A percentile compares a stretch with the other conserved stretches of the same genome.
Conservation (phyloP, 2,113 vertebrate genomes). For the Phasianus colchicus region DNA sequence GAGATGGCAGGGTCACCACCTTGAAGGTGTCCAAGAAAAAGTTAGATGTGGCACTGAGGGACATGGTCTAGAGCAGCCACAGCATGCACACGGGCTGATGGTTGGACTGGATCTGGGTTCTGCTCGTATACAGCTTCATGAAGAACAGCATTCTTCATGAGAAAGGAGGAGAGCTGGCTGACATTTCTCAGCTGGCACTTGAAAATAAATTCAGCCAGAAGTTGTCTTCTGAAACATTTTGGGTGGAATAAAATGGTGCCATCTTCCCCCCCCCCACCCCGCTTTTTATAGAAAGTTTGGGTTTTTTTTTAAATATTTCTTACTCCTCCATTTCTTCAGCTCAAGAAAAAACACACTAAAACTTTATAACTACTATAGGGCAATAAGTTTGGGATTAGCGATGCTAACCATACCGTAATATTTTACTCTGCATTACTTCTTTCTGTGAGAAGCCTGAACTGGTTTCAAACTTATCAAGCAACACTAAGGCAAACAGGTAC, state of each 20-base stretch:
- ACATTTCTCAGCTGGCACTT: neutral
- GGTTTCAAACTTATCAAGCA: neutral
- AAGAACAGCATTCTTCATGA: constrained; percentile 34
- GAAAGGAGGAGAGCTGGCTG: neutral
- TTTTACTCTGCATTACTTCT: neutral
- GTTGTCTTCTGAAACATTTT: constrained; percentile 6
- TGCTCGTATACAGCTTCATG: neutral
- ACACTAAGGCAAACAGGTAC: neutral
- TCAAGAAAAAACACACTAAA: neutral
- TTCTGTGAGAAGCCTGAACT: neutral
- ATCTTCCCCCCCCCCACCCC: neutral
- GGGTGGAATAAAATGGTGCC: neutral
- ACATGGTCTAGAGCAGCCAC: too few relatives aligned
- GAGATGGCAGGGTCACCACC: too few relatives aligned
- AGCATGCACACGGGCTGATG: too few relatives aligned
- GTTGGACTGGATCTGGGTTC: neutral
- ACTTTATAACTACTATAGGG: neutral
- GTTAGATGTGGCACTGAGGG: too few relatives aligned
- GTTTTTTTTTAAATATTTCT: neutral
- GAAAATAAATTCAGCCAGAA: neutral
- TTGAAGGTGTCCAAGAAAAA: too few relatives aligned
- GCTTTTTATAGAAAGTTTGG: neutral
- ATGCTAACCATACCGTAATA: neutral
- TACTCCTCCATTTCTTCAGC: neutral
- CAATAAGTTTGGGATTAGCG: neutral